phyloP scores from a whole-genome alignment of 2,888 invertebrate genomes.

The Callimorpha dominula region DNA sequence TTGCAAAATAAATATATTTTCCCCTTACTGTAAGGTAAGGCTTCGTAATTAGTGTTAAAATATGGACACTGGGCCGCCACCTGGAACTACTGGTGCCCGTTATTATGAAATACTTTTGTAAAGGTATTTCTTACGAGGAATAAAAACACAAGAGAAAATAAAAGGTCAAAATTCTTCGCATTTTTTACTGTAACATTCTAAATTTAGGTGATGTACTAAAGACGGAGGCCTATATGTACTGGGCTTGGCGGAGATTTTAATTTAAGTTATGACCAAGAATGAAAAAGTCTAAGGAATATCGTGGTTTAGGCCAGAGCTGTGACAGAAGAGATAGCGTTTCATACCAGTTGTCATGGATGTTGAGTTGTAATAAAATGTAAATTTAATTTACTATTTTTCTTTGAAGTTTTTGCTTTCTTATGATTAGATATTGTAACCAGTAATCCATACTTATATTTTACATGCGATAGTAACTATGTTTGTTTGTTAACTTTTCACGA shows the following conservation, averaged over 20 bases:
- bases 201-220: constrained; percentile 3
- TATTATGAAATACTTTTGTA: not conserved
- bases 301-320: too few relatives aligned
- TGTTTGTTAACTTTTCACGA: too few relatives aligned
- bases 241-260: not conserved
- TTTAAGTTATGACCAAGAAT: not conserved
- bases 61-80: not conserved
- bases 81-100: not conserved
- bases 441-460: too few relatives aligned
- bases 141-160: not conserved
- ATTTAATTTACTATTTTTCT: too few relatives aligned
- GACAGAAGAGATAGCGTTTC: too few relatives aligned
- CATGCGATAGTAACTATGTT: too few relatives aligned
- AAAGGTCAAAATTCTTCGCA: not conserved
- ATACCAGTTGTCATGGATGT: too few relatives aligned
- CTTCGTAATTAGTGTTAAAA: not conserved
- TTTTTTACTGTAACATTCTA: not conserved
- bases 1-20: too few relatives aligned
- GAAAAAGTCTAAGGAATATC: not conserved
- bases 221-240: not conserved
- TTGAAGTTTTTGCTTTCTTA: not conserved
- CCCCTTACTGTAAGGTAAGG: not conserved
- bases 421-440: not conserved
- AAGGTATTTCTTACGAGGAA: not conserved
- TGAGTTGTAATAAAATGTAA: too few relatives aligned